Percentiles rank a stretch among this genome's conserved stretches.
phyloP scores from a whole-genome alignment of 2,113 vertebrate species.

The Setophaga coronata region DNA sequence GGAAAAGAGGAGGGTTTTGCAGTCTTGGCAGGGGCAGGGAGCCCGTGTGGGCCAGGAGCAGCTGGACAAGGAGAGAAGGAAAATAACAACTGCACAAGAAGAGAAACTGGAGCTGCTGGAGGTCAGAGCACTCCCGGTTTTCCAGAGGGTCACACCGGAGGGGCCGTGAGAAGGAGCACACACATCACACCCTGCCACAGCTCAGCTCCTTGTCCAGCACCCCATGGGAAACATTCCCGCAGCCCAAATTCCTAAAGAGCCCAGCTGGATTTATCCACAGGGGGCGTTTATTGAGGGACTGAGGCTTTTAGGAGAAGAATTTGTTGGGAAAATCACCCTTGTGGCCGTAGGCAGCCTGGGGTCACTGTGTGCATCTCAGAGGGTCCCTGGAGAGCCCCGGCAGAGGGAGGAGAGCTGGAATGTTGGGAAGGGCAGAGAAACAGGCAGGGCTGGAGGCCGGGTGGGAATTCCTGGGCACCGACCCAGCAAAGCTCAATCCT shows the following conservation, averaged over 20 bases:
- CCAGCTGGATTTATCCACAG: background rate
- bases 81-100: conserved; percentile 32
- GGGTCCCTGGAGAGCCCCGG: background rate
- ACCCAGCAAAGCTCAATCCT: background rate
- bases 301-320: background rate
- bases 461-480: rapidly evolving
- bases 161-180: background rate
- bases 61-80: conserved; percentile 61
- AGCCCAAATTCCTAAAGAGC: background rate
- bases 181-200: background rate
- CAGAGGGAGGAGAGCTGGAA: background rate
- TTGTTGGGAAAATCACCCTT: background rate
- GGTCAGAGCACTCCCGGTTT: conserved; percentile 30
- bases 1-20: conserved; percentile 54
- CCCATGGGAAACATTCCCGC: background rate
- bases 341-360: rapidly evolving
- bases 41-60: background rate
- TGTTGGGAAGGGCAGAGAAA: background rate
- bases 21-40: conserved; percentile 14
- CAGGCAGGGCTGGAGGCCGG: background rate
- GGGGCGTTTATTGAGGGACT: background rate
- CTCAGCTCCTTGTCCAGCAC: background rate
- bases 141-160: rapidly evolving
- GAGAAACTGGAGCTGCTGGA: conserved; percentile 69
- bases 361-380: background rate